A percentile compares a stretch with the other conserved stretches of the same genome.
These are phyloP conservation scores for Ardeotis arabs DNA, from an alignment of 2,113 vertebrate species.

Conservation along the genomic window DNA sequence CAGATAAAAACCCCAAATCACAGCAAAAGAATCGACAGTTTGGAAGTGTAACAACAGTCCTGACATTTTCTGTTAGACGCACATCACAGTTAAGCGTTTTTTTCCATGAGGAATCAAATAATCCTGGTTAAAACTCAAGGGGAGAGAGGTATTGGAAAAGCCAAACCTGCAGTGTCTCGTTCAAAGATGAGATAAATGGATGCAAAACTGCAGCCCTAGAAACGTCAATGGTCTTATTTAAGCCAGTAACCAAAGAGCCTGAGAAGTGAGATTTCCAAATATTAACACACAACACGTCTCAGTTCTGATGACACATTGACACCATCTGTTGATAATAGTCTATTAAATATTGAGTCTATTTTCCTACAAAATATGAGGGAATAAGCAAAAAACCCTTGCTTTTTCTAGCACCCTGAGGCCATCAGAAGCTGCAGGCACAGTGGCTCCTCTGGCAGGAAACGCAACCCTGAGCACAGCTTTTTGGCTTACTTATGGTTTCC, in stretches of 20 bases:
- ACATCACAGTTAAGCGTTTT: neutral
- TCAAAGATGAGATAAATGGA: neutral
- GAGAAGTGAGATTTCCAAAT: neutral
- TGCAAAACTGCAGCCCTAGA: too few species aligned
- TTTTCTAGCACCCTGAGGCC: neutral
- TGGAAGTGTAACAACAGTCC: neutral
- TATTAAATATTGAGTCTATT: neutral
- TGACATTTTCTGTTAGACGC: neutral
- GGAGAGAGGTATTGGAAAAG: neutral
- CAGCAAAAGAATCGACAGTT: neutral
- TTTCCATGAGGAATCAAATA: neutral
- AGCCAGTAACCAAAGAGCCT: neutral
- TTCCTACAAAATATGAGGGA: neutral
- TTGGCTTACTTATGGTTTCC: rapidly evolving
- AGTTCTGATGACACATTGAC: neutral
- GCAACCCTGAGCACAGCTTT: rapidly evolving
- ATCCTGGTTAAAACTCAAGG: neutral
- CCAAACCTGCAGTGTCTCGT: rapidly evolving
- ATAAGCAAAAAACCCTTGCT: neutral
- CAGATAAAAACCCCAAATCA: neutral
- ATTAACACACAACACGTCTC: rapidly evolving
- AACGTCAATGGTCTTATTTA: neutral
- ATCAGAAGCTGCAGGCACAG: neutral
- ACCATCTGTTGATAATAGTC: neutral
- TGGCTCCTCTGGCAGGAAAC: neutral